Evolutionary conservation across 2,113 vertebrate genomes (phyloP), one percentile per base, ranked within the genome.

Genomic region (Ceyx melanurus): DNA sequence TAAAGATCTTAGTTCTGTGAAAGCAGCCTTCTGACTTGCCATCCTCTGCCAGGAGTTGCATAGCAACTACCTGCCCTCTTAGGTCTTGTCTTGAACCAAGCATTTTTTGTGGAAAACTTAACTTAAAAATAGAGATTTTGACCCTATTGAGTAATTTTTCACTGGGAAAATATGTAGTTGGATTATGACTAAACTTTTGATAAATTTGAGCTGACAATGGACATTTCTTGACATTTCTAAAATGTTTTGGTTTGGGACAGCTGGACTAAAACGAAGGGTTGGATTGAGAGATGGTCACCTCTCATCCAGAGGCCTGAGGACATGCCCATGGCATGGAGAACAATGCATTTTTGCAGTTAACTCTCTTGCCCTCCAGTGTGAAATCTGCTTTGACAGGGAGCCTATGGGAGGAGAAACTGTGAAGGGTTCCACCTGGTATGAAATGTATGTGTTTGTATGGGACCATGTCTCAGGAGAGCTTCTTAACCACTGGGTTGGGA

Each of bases 61-160:
- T 86, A 92, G 91, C 89, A 94, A 92, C 91, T 86, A 92, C 61
- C 48, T 96, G 85, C 67, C 85, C 85, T 86, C 72, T 73, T 57
- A 93, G 84, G 68, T 94, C 87, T 72, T 71, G 64, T 67, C 91
- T 93, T 73, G 72, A 93, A 76, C 14, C 0, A 7, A 85, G 3
- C n/a, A 11, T 46, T 70, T 88, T 57, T 80, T 64, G 71, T 76
- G 58, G 53, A 67, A 51, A 90, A 83, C 57, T 92, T 78, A 45
- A 83, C 67, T 87, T 92, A 94, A 92, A 90, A 95, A 92, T 90
- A 95, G 83, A 56, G 71, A 71, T 91, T 94, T 94, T 93, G 50
- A 57, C 67, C 79, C 62, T 46, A 14, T 48, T 90, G 86, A 93
- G n/a, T 93, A 20, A 86, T 64, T 88, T 91, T 88, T 65, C 76